Conservation (phyloP, 2,113 vertebrate genomes). For the Centrocercus urophasianus region DNA sequence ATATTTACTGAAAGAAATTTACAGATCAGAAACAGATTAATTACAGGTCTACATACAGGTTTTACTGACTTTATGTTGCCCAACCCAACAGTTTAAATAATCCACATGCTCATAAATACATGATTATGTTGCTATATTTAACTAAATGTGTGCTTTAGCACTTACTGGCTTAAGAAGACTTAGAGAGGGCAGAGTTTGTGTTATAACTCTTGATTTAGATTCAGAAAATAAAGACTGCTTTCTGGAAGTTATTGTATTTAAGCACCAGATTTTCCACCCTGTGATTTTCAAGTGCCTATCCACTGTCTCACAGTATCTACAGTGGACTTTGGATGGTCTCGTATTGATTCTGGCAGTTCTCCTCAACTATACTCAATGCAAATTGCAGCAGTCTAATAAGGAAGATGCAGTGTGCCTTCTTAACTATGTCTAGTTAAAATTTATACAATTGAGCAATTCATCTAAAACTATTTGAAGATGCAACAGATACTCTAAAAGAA, state of each 20-base stretch:
- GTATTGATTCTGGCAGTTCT: neutral
- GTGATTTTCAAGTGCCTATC: neutral
- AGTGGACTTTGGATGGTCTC: neutral
- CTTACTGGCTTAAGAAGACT: neutral
- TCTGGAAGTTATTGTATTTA: neutral
- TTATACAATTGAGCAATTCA: neutral
- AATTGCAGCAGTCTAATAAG: neutral
- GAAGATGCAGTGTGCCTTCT: neutral
- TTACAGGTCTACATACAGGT: neutral
- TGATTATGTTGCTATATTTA: neutral
- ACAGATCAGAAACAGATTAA: neutral
- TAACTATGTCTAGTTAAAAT: neutral
- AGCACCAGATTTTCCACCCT: neutral
- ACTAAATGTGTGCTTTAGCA: neutral
- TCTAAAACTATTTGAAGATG: conserved; percentile 20
- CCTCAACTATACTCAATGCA: neutral
- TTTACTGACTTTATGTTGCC: neutral
- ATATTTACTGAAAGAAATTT: neutral
- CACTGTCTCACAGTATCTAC: neutral
- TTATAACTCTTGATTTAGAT: neutral
- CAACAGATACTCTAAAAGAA: neutral
- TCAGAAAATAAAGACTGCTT: neutral
- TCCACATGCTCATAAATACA: neutral
- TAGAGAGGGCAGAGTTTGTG: neutral
- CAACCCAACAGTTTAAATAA: neutral